These are phyloP conservation scores for Spilogale gracilis DNA, from an alignment of 2,113 vertebrate genomes.

Conservation along the genomic window DNA sequence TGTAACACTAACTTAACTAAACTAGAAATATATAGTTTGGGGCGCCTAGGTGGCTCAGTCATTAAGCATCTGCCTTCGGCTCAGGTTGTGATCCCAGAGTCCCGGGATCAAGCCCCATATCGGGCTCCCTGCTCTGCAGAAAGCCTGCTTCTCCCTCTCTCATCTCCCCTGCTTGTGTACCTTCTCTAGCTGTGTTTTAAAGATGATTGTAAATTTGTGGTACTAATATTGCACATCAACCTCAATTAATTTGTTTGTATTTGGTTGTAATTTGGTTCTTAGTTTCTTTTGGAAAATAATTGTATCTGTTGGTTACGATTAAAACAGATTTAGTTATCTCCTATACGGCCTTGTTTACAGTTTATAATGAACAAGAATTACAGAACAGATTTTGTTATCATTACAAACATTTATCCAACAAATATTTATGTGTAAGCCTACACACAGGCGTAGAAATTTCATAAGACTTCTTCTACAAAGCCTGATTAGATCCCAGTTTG, in stretches of 20 bases:
- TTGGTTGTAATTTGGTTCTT: not conserved
- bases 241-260: not conserved
- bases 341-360: not conserved
- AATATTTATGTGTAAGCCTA: not conserved
- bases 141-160: too few relatives aligned
- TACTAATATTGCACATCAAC: not conserved
- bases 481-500: not conserved
- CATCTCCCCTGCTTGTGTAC: too few relatives aligned
- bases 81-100: too few relatives aligned
- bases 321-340: not conserved
- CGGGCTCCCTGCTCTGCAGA: too few relatives aligned
- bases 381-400: not conserved
- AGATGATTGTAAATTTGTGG: not conserved
- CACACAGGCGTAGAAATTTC: not conserved
- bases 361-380: not conserved
- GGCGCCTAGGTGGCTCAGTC: too few relatives aligned
- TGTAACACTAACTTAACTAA: not conserved
- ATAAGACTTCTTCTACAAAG: not conserved
- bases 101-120: too few relatives aligned
- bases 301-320: not conserved
- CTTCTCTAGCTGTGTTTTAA: not conserved
- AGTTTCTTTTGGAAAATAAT: not conserved
- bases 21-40: not conserved
- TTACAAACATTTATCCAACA: not conserved
- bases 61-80: too few relatives aligned